A percentile compares a stretch with the other conserved stretches of the same genome.
Evolutionary conservation across 2,797 vertebrate species (phyloP).

Genomic region (Phalloptychus januarius): DNA sequence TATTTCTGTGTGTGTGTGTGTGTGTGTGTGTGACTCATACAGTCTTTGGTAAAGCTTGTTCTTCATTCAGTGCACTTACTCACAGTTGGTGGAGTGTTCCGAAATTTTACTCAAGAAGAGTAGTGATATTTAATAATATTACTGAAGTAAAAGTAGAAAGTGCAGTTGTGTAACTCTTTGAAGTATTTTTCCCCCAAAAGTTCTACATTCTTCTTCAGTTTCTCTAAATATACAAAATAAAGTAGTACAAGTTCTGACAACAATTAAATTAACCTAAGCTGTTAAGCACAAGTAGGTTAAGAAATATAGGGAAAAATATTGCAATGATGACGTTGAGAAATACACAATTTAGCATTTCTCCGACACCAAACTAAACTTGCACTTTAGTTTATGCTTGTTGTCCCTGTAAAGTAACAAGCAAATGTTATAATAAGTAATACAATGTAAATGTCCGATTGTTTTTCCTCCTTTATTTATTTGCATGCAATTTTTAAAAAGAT

Average conservation of each 20-base stretch:
- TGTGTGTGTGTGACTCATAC: not conserved
- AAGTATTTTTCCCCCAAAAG: too few relatives aligned
- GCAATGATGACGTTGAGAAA: not conserved
- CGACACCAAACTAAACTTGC: not conserved
- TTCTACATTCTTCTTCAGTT: not conserved
- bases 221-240: not conserved
- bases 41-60: not conserved
- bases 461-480: not conserved
- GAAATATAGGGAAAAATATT: not conserved
- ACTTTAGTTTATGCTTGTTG: not conserved
- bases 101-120: not conserved
- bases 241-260: not conserved
- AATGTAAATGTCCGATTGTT: not conserved
- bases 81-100: not conserved
- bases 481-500: not conserved
- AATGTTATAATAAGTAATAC: not conserved
- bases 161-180: not conserved
- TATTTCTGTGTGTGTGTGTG: not conserved
- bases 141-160: not conserved
- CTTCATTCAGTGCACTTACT: not conserved
- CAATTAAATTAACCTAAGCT: not conserved
- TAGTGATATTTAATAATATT: not conserved
- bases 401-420: not conserved
- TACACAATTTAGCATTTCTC: not conserved
- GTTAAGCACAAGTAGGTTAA: not conserved